phyloP scores from a whole-genome alignment of 2,888 invertebrate species.

The Chaetoderma sp. region DNA sequence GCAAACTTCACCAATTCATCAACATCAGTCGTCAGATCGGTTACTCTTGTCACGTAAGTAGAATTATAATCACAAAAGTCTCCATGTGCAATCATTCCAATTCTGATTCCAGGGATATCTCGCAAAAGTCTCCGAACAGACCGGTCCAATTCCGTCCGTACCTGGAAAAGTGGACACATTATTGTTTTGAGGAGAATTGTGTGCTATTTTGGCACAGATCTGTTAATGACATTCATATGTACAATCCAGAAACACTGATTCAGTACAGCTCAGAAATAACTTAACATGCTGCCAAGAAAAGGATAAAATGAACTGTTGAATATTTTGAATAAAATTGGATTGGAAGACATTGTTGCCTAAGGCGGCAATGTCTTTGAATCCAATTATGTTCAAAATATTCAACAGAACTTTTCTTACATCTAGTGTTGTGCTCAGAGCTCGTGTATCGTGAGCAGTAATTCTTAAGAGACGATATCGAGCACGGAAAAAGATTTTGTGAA shows the following conservation, averaged over 20 bases:
- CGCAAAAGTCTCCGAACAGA: constrained; percentile 49
- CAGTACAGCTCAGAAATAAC: too few species aligned
- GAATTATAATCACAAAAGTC: constrained; percentile 56
- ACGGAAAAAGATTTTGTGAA: too few species aligned
- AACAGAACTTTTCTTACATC: too few species aligned
- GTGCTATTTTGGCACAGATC: not conserved
- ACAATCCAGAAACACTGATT: not conserved
- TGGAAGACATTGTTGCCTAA: too few species aligned
- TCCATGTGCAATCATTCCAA: constrained; percentile 63
- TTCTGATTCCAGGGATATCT: constrained; percentile 57
- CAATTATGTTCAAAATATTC: too few species aligned
- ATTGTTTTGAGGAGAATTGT: not conserved
- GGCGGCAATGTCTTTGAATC: too few species aligned
- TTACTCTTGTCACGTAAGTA: constrained; percentile 45
- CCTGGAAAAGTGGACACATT: constrained; percentile 38
- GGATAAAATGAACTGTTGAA: too few species aligned
- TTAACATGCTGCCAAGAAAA: too few species aligned
- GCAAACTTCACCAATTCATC: constrained; percentile 53
- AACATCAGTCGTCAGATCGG: constrained; percentile 56
- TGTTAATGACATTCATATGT: not conserved
- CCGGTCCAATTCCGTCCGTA: constrained; percentile 48
- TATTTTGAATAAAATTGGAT: too few species aligned
- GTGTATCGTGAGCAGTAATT: too few species aligned
- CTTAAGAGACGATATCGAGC: too few species aligned
- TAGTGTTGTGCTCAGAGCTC: too few species aligned